Conservation (phyloP, 64 coral and sea anemone genomes). For the Dendronephthya gigantea region DNA sequence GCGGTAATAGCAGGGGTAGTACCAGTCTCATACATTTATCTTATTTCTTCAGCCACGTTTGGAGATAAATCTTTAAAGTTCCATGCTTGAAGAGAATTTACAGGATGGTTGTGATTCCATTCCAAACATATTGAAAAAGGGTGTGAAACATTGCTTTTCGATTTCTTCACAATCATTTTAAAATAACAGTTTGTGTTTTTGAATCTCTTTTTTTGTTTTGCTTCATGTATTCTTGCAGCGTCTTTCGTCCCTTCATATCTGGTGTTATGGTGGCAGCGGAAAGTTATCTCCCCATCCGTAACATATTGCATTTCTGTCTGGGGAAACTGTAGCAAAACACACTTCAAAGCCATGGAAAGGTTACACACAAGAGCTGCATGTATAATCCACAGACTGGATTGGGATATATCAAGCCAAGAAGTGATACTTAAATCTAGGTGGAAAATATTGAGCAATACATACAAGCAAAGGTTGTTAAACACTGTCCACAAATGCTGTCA, state of each 20-base stretch:
- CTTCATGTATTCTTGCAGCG: not conserved
- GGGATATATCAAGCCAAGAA: no score
- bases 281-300: no score
- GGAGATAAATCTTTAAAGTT: not conserved
- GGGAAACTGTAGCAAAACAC: no score
- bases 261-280: not conserved
- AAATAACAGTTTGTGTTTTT: not conserved
- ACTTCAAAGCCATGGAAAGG: no score
- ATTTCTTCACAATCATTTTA: not conserved
- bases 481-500: no score
- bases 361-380: no score
- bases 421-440: no score
- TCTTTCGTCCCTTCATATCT: not conserved
- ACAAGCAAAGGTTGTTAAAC: no score
- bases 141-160: not conserved
- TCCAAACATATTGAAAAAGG: not conserved
- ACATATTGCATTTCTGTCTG: no score
- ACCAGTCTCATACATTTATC: not conserved
- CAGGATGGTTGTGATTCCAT: not conserved
- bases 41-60: not conserved
- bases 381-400: no score
- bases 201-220: not conserved
- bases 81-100: not conserved
- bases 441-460: no score
- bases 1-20: no score